Evolutionary conservation across 2,797 vertebrate genomes (phyloP), one percentile per base, ranked within the genome.

Genomic region (Poecilia gillii): DNA sequence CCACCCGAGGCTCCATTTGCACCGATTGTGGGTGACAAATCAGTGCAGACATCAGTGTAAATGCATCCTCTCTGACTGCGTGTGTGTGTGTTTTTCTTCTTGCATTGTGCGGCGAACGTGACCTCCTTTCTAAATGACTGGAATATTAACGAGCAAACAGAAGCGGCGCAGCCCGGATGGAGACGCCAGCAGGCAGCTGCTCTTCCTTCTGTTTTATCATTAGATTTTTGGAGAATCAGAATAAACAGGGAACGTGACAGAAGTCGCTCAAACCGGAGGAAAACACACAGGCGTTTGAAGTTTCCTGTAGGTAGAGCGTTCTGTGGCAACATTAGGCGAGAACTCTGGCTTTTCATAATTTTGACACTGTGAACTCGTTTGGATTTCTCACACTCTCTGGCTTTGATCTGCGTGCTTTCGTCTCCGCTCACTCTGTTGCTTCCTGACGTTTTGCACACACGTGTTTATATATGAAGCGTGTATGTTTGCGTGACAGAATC

Each of bases 61-160:
- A 88, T 77, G 83, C 74, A 83, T 87, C 85, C 86, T 82, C 86
- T 83, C 82, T 92, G 89, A 86, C 90, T 89, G 51, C 84, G 86
- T 84, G 46, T 87, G 83, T 85, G 59, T 46, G 90, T 90, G 66
- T 87, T 80, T 39, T 86, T 81, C 85, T 33, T 79, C 85, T 39
- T 79, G 79, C 87, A 79, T 81, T 84, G 66, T 53, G 75, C 83
- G 0, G 81, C 3, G 84, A 88, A 88, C 81, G 88, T 92, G 91
- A 91, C 90, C 93, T 92, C 88, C 83, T 89, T 94, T 93, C 89
- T 70, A 92, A 91, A 91, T 82, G 86, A 92, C 80, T 73, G 78
- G 85, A 88, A 91, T 91, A 88, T 91, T 92, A 90, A 92, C 88
- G 85, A 86, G 90, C 73, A 83, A 89, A 92, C 87, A 88, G 70